These are phyloP conservation scores for Sinotaia quadrata DNA, from an alignment of 2,888 invertebrate species.

Conservation along the genomic window DNA sequence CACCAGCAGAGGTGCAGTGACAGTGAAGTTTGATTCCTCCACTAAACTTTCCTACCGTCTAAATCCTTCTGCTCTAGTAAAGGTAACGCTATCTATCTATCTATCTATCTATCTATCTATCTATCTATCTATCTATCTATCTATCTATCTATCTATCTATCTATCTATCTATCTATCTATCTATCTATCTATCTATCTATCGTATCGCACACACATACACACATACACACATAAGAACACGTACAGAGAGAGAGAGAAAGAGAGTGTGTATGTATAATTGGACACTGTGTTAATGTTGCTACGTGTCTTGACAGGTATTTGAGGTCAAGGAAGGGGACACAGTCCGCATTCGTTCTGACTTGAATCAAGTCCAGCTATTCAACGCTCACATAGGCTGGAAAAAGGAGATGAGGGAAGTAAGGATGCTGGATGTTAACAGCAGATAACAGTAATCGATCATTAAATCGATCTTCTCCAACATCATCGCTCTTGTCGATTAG, in stretches of 20 bases:
- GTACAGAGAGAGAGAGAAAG: neutral
- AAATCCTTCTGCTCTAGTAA: constrained; percentile 16
- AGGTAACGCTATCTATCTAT: constrained; percentile 12
- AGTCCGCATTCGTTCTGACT: constrained; percentile 14
- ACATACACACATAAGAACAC: neutral
- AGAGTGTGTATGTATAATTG: neutral
- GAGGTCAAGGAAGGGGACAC: constrained; percentile 1
- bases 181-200: too few species aligned
- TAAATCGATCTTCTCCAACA: too few species aligned
- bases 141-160: too few species aligned
- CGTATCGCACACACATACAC: neutral
- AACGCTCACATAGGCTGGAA: constrained; percentile 22
- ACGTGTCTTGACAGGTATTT: neutral
- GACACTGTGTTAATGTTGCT: neutral
- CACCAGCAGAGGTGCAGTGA: constrained; percentile 7
- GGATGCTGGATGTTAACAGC: too few species aligned
- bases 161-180: too few species aligned
- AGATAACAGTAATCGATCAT: too few species aligned
- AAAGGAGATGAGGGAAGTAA: constrained; percentile 22
- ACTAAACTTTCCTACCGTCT: constrained; percentile 16
- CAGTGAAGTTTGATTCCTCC: constrained; percentile 20
- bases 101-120: neutral
- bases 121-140: too few species aligned
- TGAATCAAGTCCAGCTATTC: constrained; percentile 3
- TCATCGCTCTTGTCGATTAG: too few species aligned